These are phyloP conservation scores for Microctonus brassicae DNA, from an alignment of 2,888 invertebrate species.

Conservation along the genomic window DNA sequence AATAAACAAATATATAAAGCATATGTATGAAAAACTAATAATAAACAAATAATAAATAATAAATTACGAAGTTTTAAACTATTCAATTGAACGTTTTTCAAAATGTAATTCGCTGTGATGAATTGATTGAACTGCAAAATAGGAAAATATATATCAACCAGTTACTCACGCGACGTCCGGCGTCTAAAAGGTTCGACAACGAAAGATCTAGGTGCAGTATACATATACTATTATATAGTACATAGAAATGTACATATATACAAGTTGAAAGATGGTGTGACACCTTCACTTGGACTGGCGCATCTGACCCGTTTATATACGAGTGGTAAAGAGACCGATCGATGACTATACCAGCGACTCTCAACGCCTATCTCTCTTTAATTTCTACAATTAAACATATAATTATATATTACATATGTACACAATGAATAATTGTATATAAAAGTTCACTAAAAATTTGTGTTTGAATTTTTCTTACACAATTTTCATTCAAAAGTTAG, in stretches of 20 bases:
- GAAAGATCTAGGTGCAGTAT: too few relatives aligned
- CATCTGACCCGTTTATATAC: conserved; percentile 12
- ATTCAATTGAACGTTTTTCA: not conserved
- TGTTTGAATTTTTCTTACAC: too few relatives aligned
- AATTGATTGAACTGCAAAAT: not conserved
- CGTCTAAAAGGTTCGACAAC: not conserved
- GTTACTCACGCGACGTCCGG: not conserved
- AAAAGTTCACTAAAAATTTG: too few relatives aligned
- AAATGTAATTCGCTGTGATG: not conserved
- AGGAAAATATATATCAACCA: not conserved
- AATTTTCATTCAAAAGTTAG: too few relatives aligned
- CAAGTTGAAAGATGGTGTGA: conserved; percentile 7
- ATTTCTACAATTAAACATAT: not conserved
- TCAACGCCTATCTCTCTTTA: conserved; percentile 13
- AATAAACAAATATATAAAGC: too few relatives aligned
- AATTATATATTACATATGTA: not conserved
- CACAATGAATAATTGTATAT: too few relatives aligned
- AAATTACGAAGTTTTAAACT: too few relatives aligned
- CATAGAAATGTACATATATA: not conserved
- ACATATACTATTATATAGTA: too few relatives aligned
- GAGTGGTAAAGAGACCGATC: conserved; percentile 14
- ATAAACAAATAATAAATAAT: too few relatives aligned
- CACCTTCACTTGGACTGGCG: conserved; percentile 9
- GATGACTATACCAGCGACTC: conserved; percentile 11
- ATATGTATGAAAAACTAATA: too few relatives aligned